Base-by-base conservation (phyloP, 1,140 invertebrate species). In the Zaprionus inermis region DNA sequence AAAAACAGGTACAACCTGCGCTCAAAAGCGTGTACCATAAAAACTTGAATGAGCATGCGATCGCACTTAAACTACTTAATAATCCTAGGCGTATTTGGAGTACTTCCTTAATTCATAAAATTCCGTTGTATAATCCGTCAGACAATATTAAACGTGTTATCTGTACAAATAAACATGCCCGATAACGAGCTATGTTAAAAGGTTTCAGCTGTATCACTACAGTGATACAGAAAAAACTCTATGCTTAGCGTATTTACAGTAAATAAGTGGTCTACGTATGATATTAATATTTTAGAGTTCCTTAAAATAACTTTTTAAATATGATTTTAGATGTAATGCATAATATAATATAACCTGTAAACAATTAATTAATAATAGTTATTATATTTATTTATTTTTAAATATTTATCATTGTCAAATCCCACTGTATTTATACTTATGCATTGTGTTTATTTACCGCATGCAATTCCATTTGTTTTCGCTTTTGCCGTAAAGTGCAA, bases 401-500 rank as follows among this genome's bases (percentile, higher is more conserved):
- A 61, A 7, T n/a, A 20, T 20, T 16, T 24, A 11, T 5, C 1
- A 28, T 36, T 69, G 14, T 5, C 7, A 34, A 12, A 11, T 3
- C 30, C 22, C 10, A 74, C 78, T 55, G 59, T 79, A 49, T 16
- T 52, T 44, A 11, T 16, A 46, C 32, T 72, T 55, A 54, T 38
- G 46, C 59, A 44, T 77, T 56, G 10, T 36, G 49, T 73, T 84
- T 80, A 77, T 80, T 89, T 84, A 89, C 63, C 22, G 52, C 34
- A 59, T 72, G 66, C 72, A 60, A 61, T 68, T 80, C 49, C 67
- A 78, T 73, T 88, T 88, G 73, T 83, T 89, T 75, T 79, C 68
- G 73, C 60, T 70, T 74, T 71, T 74, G 63, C 63, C 73, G 54
- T 49, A 66, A 68, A 74, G 76, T 88, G 83, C 82, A 73, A 83